phyloP scores from a whole-genome alignment of 2,797 vertebrate genomes.

The Botia almorhae region DNA sequence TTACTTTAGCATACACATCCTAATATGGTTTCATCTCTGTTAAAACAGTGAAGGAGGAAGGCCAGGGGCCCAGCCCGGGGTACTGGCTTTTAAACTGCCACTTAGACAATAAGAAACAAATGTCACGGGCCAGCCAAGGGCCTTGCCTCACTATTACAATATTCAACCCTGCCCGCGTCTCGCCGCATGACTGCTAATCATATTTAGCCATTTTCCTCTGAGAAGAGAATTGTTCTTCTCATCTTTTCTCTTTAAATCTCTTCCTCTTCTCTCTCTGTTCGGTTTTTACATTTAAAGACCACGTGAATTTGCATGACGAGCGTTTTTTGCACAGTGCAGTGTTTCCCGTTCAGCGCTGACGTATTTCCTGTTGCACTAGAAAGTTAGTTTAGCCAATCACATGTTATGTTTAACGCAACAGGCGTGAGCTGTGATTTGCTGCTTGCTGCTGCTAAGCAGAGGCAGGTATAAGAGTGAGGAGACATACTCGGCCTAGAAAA shows the following conservation, averaged over 20 bases:
- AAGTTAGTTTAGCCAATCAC: background rate
- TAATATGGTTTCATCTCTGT: constrained; percentile 96
- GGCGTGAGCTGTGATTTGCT: background rate
- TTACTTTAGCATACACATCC: constrained; percentile 95
- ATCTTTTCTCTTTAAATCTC: background rate
- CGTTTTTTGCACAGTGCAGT: background rate
- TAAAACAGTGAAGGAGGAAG: constrained; percentile 76
- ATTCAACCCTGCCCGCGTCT: constrained; percentile 64
- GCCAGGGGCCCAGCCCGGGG: constrained; percentile 81
- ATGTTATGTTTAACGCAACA: background rate
- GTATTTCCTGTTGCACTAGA: background rate
- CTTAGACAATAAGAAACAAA: constrained; percentile 95
- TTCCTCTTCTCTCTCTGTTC: background rate
- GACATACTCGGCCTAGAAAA: background rate
- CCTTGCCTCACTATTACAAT: constrained; percentile 63
- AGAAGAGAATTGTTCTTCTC: background rate
- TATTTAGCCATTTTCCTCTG: constrained; percentile 40
- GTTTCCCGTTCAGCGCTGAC: background rate
- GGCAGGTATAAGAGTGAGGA: background rate
- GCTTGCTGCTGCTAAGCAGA: background rate
- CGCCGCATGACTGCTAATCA: constrained; percentile 76
- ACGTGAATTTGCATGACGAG: background rate
- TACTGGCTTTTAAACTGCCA: constrained; percentile 84
- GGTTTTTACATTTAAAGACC: background rate
- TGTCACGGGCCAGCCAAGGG: constrained; percentile 85